These are phyloP conservation scores for Neocrepidodera transversa DNA, from an alignment of 2,888 invertebrate genomes.

Conservation along the genomic window DNA sequence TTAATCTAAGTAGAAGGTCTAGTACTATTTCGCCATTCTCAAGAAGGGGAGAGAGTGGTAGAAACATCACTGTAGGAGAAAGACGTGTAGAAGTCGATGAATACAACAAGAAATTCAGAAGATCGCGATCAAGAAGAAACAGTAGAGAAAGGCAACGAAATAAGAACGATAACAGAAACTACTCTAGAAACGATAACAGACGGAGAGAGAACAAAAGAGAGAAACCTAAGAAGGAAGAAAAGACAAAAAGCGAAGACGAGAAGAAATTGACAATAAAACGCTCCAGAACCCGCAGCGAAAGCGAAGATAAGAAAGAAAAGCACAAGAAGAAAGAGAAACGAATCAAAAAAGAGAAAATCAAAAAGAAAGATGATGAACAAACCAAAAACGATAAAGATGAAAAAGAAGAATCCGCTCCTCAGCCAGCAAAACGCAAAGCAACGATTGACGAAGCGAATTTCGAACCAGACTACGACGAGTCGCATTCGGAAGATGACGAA, in stretches of 20 bases:
- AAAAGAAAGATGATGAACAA: conserved; percentile 49
- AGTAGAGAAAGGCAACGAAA: conserved; percentile 48
- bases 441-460: conserved; percentile 76
- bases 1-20: conserved; percentile 61
- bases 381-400: conserved; percentile 51
- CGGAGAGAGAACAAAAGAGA: conserved; percentile 34
- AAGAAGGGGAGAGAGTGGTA: conserved; percentile 56
- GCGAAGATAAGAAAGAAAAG: conserved; percentile 49
- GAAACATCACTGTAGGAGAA: conserved; percentile 53
- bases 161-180: conserved; percentile 54
- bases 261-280: conserved; percentile 46
- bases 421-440: conserved; percentile 66
- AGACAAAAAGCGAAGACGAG: conserved; percentile 41
- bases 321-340: conserved; percentile 60
- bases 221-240: conserved; percentile 33
- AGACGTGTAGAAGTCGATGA: conserved; percentile 54
- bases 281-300: conserved; percentile 49
- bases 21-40: conserved; percentile 63
- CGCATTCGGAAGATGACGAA: conserved; percentile 60
- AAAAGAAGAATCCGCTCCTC: conserved; percentile 54
- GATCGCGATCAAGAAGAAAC: conserved; percentile 49
- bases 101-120: conserved; percentile 46
- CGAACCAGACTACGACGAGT: conserved; percentile 78
- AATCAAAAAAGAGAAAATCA: conserved; percentile 59
- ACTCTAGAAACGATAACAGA: conserved; percentile 44